Conservation (phyloP, 2,113 vertebrate genomes). For the Vimba vimba region DNA sequence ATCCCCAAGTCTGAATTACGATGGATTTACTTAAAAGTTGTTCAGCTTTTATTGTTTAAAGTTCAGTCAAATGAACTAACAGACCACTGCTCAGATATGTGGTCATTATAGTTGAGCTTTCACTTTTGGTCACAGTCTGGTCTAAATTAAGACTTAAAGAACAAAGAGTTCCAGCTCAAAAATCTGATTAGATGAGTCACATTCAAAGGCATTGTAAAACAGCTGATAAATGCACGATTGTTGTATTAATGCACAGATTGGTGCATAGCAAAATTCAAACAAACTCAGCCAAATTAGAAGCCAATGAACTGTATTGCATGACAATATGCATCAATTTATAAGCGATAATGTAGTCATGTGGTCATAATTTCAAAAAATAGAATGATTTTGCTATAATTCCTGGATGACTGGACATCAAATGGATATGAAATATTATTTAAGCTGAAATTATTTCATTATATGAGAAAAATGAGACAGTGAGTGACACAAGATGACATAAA, state of each 20-base stretch:
- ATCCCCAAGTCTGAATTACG: background rate
- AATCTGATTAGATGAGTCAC: background rate
- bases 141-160: background rate
- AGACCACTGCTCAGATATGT: background rate
- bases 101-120: background rate
- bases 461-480: background rate
- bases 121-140: slow-evolving; percentile 3
- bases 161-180: background rate
- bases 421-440: background rate
- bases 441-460: background rate
- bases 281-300: background rate
- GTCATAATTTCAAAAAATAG: background rate
- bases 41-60: slow-evolving; percentile 9
- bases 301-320: background rate
- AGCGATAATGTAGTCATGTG: background rate
- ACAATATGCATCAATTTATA: background rate
- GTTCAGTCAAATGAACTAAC: slow-evolving; percentile 27
- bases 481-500: background rate
- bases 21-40: slow-evolving; percentile 22
- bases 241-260: background rate
- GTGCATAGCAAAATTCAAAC: background rate
- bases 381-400: background rate
- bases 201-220: background rate
- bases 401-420: background rate
- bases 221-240: background rate